These are phyloP conservation scores for Plusia festucae DNA, from an alignment of 2,888 invertebrate genomes.

Conservation along the genomic window DNA sequence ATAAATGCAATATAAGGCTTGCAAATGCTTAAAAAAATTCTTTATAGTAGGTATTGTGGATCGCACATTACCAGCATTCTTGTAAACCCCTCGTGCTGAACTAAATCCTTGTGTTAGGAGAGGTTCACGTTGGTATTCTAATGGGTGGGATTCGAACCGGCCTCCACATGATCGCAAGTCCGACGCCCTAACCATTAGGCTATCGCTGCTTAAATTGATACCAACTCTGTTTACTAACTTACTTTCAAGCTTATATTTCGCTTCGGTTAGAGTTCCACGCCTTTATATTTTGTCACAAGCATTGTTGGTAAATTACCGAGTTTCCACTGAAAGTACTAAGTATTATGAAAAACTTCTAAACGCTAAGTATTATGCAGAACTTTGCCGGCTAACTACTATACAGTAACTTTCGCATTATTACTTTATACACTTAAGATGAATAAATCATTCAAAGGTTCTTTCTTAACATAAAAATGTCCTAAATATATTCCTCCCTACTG, in stretches of 20 bases:
- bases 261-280: not conserved
- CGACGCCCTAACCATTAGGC: too few relatives aligned
- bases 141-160: too few relatives aligned
- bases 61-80: too few relatives aligned
- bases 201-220: too few relatives aligned
- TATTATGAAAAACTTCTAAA: constrained; percentile 19
- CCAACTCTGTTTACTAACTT: not conserved
- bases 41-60: too few relatives aligned
- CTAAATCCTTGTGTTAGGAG: too few relatives aligned
- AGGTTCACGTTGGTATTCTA: too few relatives aligned
- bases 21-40: too few relatives aligned
- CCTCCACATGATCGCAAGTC: too few relatives aligned
- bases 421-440: constrained; percentile 2
- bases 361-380: constrained; percentile 25
- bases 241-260: not conserved
- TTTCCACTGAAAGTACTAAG: not conserved
- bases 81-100: too few relatives aligned
- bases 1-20: not conserved
- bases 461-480: constrained; percentile 8
- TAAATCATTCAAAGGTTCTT: not conserved
- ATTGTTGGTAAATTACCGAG: constrained; percentile 9
- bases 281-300: not conserved
- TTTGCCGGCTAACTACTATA: constrained; percentile 16
- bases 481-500: constrained; percentile 2
- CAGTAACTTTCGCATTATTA: constrained; percentile 2